phyloP scores from a whole-genome alignment of 1,140 invertebrate genomes.

The Drosophila ficusphila region DNA sequence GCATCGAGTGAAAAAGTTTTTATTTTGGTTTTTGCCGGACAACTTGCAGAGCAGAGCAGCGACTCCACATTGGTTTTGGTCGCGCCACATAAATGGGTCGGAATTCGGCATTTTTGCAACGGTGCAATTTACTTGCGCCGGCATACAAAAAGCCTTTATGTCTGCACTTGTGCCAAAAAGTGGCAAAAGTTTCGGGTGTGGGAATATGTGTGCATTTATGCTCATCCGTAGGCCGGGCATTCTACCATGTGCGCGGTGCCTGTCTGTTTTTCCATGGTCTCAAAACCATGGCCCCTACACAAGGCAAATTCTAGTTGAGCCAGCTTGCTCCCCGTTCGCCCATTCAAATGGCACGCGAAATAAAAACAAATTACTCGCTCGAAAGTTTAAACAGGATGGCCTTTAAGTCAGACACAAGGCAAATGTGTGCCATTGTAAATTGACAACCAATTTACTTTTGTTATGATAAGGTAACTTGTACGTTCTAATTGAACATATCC shows the following conservation, averaged over 20 bases:
- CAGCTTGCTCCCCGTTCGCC: not conserved
- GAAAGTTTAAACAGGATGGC: not conserved
- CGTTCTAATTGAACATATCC: too few relatives aligned
- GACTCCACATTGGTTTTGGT: conserved; percentile 35
- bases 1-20: conserved; percentile 30
- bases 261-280: not conserved
- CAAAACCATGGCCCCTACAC: not conserved
- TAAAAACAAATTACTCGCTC: conserved; percentile 9
- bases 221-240: conserved; percentile 13
- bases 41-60: conserved; percentile 17
- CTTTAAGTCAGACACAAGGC: not conserved
- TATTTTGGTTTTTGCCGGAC: conserved; percentile 29
- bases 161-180: conserved; percentile 28
- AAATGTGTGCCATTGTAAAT: not conserved
- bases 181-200: conserved; percentile 23
- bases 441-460: not conserved
- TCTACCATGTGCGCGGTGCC: not conserved
- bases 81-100: conserved; percentile 46
- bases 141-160: conserved; percentile 22
- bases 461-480: too few relatives aligned
- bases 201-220: conserved; percentile 35
- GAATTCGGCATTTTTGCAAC: conserved; percentile 48
- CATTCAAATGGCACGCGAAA: conserved; percentile 1
- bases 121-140: conserved; percentile 35
- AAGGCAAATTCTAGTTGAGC: conserved; percentile 1